These are phyloP conservation scores for Mastacembelus armatus DNA, from an alignment of 2,797 vertebrate species.

Conservation along the genomic window DNA sequence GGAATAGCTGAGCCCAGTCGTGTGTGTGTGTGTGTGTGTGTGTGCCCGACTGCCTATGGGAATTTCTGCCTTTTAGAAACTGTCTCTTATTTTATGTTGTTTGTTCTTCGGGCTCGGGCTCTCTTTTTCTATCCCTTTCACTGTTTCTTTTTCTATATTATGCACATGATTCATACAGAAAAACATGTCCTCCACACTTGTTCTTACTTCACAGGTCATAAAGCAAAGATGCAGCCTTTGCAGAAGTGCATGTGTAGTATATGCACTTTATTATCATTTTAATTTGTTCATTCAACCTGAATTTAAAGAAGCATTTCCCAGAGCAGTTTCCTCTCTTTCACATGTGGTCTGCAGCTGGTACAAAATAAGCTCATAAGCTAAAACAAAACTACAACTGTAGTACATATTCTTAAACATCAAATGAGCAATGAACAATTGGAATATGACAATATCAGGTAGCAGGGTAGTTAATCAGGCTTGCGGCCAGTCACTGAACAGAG, in stretches of 20 bases:
- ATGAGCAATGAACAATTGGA: background rate
- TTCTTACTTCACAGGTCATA: background rate
- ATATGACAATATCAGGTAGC: no score
- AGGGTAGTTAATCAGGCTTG: no score
- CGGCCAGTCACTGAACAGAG: no score
- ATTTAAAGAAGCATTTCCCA: no score
- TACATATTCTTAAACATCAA: background rate
- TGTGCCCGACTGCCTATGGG: slow-evolving; percentile 56
- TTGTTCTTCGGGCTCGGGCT: background rate
- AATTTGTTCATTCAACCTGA: background rate
- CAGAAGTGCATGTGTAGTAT: no score
- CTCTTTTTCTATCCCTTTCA: background rate
- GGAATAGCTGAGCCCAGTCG: slow-evolving; percentile 26
- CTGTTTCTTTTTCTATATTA: background rate
- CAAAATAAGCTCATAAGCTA: background rate
- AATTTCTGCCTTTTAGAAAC: slow-evolving; percentile 58
- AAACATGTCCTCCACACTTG: background rate
- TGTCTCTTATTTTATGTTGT: slow-evolving; percentile 23
- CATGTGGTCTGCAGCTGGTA: no score
- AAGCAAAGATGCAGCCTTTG: background rate
- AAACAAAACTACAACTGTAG: slow-evolving; percentile 1
- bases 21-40: slow-evolving; percentile 7
- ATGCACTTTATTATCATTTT: background rate
- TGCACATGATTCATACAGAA: slow-evolving; percentile 1
- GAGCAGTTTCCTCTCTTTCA: no score